Conservation (phyloP, 2,797 vertebrate genomes). For the Selene dorsalis region DNA sequence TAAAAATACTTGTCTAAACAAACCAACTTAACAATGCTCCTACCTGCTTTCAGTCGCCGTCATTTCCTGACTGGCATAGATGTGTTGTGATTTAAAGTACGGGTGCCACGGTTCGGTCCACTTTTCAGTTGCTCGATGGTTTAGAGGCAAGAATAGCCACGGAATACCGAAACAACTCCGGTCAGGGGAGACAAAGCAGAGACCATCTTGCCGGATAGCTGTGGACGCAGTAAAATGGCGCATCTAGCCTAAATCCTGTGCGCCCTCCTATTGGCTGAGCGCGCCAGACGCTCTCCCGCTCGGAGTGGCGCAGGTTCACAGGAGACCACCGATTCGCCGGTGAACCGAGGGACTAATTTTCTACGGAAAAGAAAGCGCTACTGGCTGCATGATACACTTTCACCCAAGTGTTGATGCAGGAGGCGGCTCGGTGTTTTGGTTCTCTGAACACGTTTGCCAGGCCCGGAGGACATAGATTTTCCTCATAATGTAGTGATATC, state of each 20-base stretch:
- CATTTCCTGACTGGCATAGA: constrained; percentile 81
- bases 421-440: constrained; percentile 21
- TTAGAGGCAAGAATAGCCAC: constrained; percentile 38
- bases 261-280: constrained; percentile 74
- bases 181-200: constrained; percentile 86
- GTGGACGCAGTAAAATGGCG: constrained; percentile 89
- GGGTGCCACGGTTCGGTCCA: neutral
- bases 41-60: constrained; percentile 87
- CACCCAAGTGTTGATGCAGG: constrained; percentile 35
- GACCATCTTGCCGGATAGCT: constrained; percentile 90
- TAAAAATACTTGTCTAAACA: constrained; percentile 66
- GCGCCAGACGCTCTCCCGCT: constrained; percentile 20
- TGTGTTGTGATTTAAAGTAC: constrained; percentile 11
- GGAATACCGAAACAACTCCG: constrained; percentile 72
- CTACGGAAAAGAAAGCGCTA: neutral
- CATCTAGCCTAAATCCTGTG: constrained; percentile 77
- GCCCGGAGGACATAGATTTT: neutral
- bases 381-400: constrained; percentile 12
- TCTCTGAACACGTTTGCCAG: neutral
- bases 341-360: constrained; percentile 1
- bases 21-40: constrained; percentile 44
- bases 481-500: too few species aligned
- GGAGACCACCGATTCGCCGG: constrained; percentile 38
- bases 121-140: constrained; percentile 24
- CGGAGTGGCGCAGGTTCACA: constrained; percentile 45